A percentile compares a stretch with the other conserved stretches of the same genome.
Evolutionary conservation across 1,140 invertebrate genomes (phyloP).

Genomic region (Leptoteleia sp.): DNA sequence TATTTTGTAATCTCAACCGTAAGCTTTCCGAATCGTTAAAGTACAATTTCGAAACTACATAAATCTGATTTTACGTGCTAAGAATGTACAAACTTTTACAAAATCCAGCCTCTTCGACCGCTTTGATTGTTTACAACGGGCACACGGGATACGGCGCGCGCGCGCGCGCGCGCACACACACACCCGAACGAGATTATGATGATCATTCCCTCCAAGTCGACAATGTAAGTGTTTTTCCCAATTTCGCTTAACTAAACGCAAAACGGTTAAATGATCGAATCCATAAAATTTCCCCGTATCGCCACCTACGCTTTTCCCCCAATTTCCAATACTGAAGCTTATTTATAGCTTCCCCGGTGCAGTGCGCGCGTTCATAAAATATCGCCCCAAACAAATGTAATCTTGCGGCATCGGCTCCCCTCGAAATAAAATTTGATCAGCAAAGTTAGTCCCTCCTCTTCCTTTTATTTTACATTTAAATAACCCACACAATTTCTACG

Average conservation of each 20-base stretch:
- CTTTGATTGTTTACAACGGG: neutral
- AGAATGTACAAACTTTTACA: conserved; percentile 1
- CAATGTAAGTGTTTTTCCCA: conserved; percentile 14
- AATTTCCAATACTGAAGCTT: conserved; percentile 32
- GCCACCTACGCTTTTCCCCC: conserved; percentile 8
- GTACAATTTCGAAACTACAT: no score
- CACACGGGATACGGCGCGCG: no score
- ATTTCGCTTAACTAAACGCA: conserved; percentile 15
- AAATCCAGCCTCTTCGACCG: neutral
- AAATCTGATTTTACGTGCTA: conserved; percentile 5
- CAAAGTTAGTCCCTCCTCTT: conserved; percentile 18
- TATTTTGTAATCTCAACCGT: no score
- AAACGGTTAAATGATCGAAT: conserved; percentile 4
- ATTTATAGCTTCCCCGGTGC: conserved; percentile 24
- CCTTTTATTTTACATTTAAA: conserved; percentile 47
- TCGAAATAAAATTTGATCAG: conserved; percentile 42
- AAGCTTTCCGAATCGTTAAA: no score
- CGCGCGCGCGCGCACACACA: no score
- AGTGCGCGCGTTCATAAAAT: conserved; percentile 19
- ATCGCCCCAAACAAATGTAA: conserved; percentile 46
- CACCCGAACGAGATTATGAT: no score
- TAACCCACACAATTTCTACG: conserved; percentile 16
- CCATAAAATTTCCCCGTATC: conserved; percentile 14
- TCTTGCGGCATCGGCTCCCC: conserved; percentile 14
- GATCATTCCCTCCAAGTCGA: conserved; percentile 1